Evolutionary conservation across 1,140 invertebrate species (phyloP), one percentile per base, ranked within the genome.

Genomic region (Megalopta genalis): DNA sequence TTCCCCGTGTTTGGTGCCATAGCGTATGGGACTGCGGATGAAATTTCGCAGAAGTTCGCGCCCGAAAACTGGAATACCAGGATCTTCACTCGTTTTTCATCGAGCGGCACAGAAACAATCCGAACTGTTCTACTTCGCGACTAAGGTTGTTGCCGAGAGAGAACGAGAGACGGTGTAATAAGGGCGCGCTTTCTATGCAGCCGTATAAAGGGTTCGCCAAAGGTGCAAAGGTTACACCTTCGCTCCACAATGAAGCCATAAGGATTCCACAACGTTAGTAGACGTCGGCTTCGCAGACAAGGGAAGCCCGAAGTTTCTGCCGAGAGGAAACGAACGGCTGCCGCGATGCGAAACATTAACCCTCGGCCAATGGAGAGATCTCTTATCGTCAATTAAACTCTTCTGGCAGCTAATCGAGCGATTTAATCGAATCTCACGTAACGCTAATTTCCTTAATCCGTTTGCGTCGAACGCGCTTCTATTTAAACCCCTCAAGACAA

Each of bases 261-360:
- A 76, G 77, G 71, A 39, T 80, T 84, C 77, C 64, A 25, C 32
- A 57, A 57, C 57, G 81, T 84, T 83, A 59, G 39, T 67, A 46
- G 75, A 83, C 65, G 59, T 25, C 25, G 70, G 60, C 65, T 83
- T 71, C 68, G 27, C 5, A 23, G 0, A 21, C 14, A 42, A n/a
- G 67, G 49, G 75, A 83, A 69, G 64, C 60, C 37, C 8, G 54
- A 52, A 67, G 27, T 10, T 32, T 75, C 27, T 10, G 57, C 18
- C 73, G 32, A 32, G 32, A 64, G 39, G 77, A 71, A 83, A 78
- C 67, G 49, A 57, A 1, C n/a, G 27, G 23, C 49, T 8, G 18
- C 5, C 1, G 57, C 14, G 5, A 1, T 39, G 32, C 10, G 49
- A 62, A 21, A 63, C 21, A 10, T 16, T 49, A 25, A 46, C 37